phyloP scores from a whole-genome alignment of 53 echinoderm and acorn worm genomes.

The Pentamera pediparva region DNA sequence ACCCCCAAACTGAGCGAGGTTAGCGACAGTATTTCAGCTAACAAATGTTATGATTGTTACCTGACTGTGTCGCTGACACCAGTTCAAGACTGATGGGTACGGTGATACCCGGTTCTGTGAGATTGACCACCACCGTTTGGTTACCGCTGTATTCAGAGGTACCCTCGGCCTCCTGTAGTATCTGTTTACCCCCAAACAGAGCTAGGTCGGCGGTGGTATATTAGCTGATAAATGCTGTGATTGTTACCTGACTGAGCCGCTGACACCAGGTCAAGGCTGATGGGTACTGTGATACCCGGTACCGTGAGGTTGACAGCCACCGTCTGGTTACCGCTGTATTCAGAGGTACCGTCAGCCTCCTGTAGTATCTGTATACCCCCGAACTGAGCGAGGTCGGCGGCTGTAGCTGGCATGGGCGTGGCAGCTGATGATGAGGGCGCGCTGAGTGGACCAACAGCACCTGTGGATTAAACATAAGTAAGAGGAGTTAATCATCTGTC shows the following conservation, averaged over 20 bases:
- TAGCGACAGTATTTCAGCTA: not conserved
- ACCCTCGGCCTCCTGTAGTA: not conserved
- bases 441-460: conserved; percentile 50
- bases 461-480: conserved; percentile 33
- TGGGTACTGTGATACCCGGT: conserved; percentile 7
- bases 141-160: not conserved
- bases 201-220: conserved; percentile 2
- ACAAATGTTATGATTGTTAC: not conserved
- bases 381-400: conserved; percentile 23
- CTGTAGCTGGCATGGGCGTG: conserved; percentile 47
- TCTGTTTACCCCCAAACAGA: conserved; percentile 18
- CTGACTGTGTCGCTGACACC: conserved; percentile 10
- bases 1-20: conserved; percentile 21
- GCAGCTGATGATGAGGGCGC: conserved; percentile 60
- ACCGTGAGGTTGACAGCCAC: conserved; percentile 13
- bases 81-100: conserved; percentile 12
- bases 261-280: conserved; percentile 8
- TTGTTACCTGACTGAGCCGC: conserved; percentile 9
- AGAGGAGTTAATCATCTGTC: no score
- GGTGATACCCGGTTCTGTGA: conserved; percentile 11
- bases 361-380: conserved; percentile 16
- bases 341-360: not conserved
- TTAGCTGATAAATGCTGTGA: no score
- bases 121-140: conserved; percentile 1
- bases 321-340: conserved; percentile 3